These are phyloP conservation scores for Drosophila putrida DNA, from an alignment of 2,888 invertebrate genomes.

Conservation along the genomic window DNA sequence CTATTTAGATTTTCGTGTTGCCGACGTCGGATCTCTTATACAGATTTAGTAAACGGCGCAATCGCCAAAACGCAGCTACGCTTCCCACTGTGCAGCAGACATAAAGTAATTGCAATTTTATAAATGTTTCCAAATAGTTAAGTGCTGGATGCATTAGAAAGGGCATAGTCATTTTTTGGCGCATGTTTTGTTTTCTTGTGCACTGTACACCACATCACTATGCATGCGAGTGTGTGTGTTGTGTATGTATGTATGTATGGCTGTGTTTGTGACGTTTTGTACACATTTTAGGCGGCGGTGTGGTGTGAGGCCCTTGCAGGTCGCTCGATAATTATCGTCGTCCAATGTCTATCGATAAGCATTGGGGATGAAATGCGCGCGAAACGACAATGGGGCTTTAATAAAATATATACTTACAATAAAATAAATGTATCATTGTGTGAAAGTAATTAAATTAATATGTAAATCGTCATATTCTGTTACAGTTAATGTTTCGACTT, in stretches of 20 bases:
- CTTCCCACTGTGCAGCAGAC: slow-evolving; percentile 58
- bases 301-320: slow-evolving; percentile 67
- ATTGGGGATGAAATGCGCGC: slow-evolving; percentile 63
- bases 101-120: slow-evolving; percentile 58
- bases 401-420: slow-evolving; percentile 30
- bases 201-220: slow-evolving; percentile 74
- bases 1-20: slow-evolving; percentile 63
- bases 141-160: slow-evolving; percentile 1
- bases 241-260: slow-evolving; percentile 52
- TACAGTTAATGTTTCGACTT: slow-evolving; percentile 76
- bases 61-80: slow-evolving; percentile 41
- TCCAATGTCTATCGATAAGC: slow-evolving; percentile 35
- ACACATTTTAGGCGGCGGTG: slow-evolving; percentile 73
- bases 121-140: slow-evolving; percentile 10
- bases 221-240: slow-evolving; percentile 34
- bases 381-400: slow-evolving; percentile 43
- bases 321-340: slow-evolving; percentile 56
- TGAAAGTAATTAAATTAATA: slow-evolving; percentile 9
- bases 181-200: slow-evolving; percentile 81
- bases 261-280: slow-evolving; percentile 63
- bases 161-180: slow-evolving; percentile 52
- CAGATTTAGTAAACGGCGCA: slow-evolving; percentile 59
- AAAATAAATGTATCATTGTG: slow-evolving; percentile 11
- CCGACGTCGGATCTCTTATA: slow-evolving; percentile 60
- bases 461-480: slow-evolving; percentile 14